Evolutionary conservation across 2,113 vertebrate species (phyloP).

Genomic region (Rhabdornis inornatus): DNA sequence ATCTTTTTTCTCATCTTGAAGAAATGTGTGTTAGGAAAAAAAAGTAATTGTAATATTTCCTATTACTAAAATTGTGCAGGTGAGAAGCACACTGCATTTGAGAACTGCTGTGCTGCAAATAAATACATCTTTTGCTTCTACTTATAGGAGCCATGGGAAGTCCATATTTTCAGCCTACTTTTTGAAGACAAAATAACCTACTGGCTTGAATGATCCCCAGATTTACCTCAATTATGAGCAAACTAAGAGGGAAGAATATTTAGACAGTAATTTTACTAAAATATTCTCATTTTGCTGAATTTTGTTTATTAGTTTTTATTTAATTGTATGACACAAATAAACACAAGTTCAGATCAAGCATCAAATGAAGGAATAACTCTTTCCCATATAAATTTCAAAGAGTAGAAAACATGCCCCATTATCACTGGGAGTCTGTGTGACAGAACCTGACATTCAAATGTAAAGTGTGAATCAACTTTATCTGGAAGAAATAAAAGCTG

Average conservation of each 20-base stretch:
- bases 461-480: background rate
- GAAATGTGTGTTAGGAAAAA: background rate
- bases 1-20: background rate
- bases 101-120: background rate
- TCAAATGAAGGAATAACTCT: background rate
- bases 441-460: background rate
- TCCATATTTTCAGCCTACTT: background rate
- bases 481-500: background rate
- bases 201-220: background rate
- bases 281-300: background rate
- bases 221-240: background rate
- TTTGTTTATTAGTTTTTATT: background rate
- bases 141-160: background rate
- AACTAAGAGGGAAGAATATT: background rate
- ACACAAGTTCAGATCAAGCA: background rate
- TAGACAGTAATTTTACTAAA: background rate
- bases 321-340: background rate
- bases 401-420: background rate
- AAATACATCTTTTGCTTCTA: background rate
- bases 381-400: background rate
- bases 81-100: background rate
- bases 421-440: background rate
- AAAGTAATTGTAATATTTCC: background rate
- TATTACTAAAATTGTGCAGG: background rate
- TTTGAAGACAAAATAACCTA: background rate